Evolutionary conservation across 30 jellyfish, hydroid and myxozoan genomes (phyloP).

Genomic region (Cassiopea andromeda): DNA sequence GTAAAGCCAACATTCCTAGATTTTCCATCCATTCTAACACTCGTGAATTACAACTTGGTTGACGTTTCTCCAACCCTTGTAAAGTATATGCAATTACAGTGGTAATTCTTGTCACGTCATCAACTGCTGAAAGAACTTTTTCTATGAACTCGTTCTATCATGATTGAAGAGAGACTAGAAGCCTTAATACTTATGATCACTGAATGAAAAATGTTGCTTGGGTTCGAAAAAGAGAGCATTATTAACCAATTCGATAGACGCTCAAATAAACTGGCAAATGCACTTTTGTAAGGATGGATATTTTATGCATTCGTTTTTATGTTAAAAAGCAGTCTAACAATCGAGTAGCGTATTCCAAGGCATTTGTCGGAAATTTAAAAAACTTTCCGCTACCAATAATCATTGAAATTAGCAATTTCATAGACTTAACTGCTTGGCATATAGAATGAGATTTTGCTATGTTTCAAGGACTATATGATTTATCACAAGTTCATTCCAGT

Average conservation of each 20-base stretch:
- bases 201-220: slow-evolving; percentile 20
- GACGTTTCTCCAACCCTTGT: slow-evolving; percentile 24
- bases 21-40: background rate
- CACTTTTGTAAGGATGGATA: background rate
- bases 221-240: slow-evolving; percentile 8
- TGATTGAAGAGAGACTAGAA: slow-evolving; percentile 50
- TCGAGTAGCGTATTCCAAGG: too few species aligned
- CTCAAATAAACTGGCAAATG: slow-evolving; percentile 31
- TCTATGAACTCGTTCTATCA: slow-evolving; percentile 2
- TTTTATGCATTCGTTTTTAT: too few species aligned
- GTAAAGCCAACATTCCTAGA: background rate
- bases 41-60: background rate
- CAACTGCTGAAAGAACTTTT: background rate
- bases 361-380: too few species aligned
- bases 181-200: slow-evolving; percentile 22
- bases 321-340: too few species aligned
- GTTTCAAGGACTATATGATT: too few species aligned
- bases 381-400: too few species aligned
- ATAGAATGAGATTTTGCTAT: too few species aligned
- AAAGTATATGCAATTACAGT: slow-evolving; percentile 21
- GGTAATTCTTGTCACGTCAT: background rate
- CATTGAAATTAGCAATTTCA: too few species aligned
- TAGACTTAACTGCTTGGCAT: too few species aligned
- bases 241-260: slow-evolving; percentile 33
- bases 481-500: too few species aligned